Evolutionary conservation across 2,888 invertebrate genomes (phyloP).

Genomic region (Drosophila borealis): DNA sequence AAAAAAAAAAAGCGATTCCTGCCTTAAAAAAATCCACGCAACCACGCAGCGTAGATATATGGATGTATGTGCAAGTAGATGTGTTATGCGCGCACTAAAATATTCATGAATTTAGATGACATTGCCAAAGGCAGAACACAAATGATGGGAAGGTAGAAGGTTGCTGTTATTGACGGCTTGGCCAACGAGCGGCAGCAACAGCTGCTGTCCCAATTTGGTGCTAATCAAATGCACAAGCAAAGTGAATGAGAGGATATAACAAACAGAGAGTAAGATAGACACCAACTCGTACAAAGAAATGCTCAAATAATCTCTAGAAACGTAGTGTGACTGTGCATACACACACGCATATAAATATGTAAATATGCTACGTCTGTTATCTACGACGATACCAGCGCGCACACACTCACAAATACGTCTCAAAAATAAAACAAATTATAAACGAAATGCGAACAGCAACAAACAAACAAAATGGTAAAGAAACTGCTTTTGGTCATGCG

Average conservation of each 20-base stretch:
- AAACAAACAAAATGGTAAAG: constrained; percentile 77
- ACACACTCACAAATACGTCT: constrained; percentile 1
- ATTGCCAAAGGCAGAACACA: constrained; percentile 34
- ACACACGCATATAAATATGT: constrained; percentile 35
- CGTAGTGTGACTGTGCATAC: constrained; percentile 51
- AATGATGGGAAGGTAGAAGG: constrained; percentile 5
- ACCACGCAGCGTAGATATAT: constrained; percentile 19
- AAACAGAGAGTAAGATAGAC: constrained; percentile 14
- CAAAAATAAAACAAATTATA: constrained; percentile 54
- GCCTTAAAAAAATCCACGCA: constrained; percentile 27
- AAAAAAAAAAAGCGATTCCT: constrained; percentile 37
- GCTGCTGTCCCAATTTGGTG: constrained; percentile 72
- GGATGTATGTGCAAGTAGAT: constrained; percentile 1
- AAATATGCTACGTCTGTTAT: constrained; percentile 55
- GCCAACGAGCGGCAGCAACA: constrained; percentile 60
- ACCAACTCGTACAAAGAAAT: constrained; percentile 42
- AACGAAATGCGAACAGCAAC: constrained; percentile 67
- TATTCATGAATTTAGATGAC: constrained; percentile 59
- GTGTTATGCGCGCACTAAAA: constrained; percentile 37
- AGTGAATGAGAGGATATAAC: constrained; percentile 32
- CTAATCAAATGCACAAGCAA: constrained; percentile 71
- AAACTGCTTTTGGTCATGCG: constrained; percentile 74
- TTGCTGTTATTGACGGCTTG: constrained; percentile 35
- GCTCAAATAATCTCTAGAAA: constrained; percentile 57
- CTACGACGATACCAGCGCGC: constrained; percentile 49